Conservation (phyloP, 2,113 vertebrate species). For the Tursiops truncatus region DNA sequence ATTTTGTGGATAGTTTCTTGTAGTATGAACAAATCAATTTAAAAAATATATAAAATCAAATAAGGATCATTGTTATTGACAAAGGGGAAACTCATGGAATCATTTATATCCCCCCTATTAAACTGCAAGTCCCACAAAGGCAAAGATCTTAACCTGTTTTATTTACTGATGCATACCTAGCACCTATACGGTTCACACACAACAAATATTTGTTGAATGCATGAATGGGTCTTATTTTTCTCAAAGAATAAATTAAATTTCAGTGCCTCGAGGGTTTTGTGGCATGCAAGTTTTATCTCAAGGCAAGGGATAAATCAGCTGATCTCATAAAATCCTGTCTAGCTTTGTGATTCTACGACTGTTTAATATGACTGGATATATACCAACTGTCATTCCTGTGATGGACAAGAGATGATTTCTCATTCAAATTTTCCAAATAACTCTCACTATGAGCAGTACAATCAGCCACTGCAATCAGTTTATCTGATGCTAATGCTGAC, state of each 20-base stretch:
- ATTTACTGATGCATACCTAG: neutral
- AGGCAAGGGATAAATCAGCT: neutral
- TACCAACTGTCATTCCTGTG: neutral
- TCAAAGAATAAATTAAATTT: slow-evolving; percentile 27
- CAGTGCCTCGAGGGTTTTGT: neutral
- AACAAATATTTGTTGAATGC: neutral
- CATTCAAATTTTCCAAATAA: neutral
- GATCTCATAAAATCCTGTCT: slow-evolving; percentile 7
- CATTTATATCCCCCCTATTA: neutral
- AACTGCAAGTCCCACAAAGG: neutral
- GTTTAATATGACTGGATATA: neutral
- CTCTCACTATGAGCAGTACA: neutral
- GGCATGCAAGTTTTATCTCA: neutral
- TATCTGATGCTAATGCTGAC: neutral
- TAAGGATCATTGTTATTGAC: neutral
- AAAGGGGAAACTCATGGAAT: neutral
- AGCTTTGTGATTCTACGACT: neutral
- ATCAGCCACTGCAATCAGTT: neutral
- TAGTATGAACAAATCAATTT: neutral
- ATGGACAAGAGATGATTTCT: neutral
- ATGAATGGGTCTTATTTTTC: slow-evolving; percentile 31
- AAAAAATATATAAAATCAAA: neutral
- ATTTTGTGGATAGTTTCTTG: neutral
- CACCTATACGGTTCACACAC: neutral
- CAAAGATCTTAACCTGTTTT: neutral